Percentiles rank a stretch among this genome's conserved stretches.
Evolutionary conservation across 2,888 invertebrate genomes (phyloP).

Genomic region (Drosophila setosimentum): DNA sequence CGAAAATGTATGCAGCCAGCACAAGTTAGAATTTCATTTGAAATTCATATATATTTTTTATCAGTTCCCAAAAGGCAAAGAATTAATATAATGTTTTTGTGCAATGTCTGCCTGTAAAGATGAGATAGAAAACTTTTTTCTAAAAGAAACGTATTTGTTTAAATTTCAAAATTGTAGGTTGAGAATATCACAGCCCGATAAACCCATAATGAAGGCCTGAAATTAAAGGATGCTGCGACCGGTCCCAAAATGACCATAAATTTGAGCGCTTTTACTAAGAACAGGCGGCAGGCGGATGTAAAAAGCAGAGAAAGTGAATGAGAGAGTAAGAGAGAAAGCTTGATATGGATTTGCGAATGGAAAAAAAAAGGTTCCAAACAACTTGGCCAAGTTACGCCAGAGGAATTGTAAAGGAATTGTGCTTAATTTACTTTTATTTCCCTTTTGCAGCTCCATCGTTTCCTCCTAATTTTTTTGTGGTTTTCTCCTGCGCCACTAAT

Average conservation of each 20-base stretch:
- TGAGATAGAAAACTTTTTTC: not conserved
- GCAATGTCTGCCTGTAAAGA: not conserved
- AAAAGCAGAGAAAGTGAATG: slow-evolving; percentile 21
- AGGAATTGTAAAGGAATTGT: slow-evolving; percentile 67
- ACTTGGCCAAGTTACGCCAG: slow-evolving; percentile 64
- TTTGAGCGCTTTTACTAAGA: slow-evolving; percentile 69
- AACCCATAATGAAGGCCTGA: slow-evolving; percentile 37
- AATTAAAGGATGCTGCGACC: slow-evolving; percentile 59
- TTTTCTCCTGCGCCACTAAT: slow-evolving; percentile 52
- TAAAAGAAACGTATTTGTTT: slow-evolving; percentile 31
- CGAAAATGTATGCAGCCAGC: not conserved
- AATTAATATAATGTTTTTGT: not conserved
- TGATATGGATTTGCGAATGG: slow-evolving; percentile 19
- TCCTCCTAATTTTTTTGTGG: slow-evolving; percentile 18
- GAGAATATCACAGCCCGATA: slow-evolving; percentile 15
- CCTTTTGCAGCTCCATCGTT: slow-evolving; percentile 31
- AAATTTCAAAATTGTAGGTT: slow-evolving; percentile 43
- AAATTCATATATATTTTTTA: not conserved
- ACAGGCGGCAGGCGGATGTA: slow-evolving; percentile 50
- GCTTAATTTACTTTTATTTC: slow-evolving; percentile 72
- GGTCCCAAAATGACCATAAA: slow-evolving; percentile 80
- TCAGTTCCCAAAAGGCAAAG: not conserved
- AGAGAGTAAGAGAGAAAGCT: slow-evolving; percentile 2
- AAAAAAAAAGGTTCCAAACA: slow-evolving; percentile 27
- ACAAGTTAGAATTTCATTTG: not conserved